A percentile compares a stretch with the other conserved stretches of the same genome.
These are phyloP conservation scores for Mastacembelus armatus DNA, from an alignment of 2,797 vertebrate species.

Conservation along the genomic window DNA sequence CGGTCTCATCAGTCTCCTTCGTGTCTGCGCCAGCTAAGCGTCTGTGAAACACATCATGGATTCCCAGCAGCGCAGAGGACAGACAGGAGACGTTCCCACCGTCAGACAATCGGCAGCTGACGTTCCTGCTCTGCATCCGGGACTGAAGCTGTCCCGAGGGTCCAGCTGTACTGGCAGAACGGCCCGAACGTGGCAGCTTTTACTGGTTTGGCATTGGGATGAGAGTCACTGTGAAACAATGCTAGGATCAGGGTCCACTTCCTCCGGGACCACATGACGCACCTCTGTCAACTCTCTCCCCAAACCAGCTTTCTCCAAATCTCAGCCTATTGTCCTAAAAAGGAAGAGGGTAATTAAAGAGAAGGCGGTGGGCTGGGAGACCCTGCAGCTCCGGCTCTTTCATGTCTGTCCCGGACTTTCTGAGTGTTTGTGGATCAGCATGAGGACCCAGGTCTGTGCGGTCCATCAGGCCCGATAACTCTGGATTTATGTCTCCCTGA, in stretches of 20 bases:
- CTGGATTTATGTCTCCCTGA: no score
- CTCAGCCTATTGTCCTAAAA: conserved; percentile 34
- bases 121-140: background rate
- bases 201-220: conserved; percentile 21
- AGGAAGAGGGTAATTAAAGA: conserved; percentile 55
- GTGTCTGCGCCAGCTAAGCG: background rate
- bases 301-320: background rate
- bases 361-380: background rate
- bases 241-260: conserved; percentile 14
- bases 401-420: conserved; percentile 17
- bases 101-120: background rate
- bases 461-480: background rate
- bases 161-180: conserved; percentile 25
- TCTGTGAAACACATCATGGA: background rate
- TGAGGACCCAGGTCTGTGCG: conserved; percentile 5
- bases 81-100: background rate
- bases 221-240: conserved; percentile 46
- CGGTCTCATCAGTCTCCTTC: no score
- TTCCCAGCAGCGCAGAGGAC: background rate
- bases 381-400: conserved; percentile 12
- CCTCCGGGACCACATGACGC: conserved; percentile 8
- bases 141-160: background rate
- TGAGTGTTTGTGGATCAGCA: conserved; percentile 10
- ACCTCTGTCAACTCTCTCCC: background rate
- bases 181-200: conserved; percentile 24